Base-by-base conservation (phyloP, 1,140 invertebrate species). In the Zaprionus nigranus region DNA sequence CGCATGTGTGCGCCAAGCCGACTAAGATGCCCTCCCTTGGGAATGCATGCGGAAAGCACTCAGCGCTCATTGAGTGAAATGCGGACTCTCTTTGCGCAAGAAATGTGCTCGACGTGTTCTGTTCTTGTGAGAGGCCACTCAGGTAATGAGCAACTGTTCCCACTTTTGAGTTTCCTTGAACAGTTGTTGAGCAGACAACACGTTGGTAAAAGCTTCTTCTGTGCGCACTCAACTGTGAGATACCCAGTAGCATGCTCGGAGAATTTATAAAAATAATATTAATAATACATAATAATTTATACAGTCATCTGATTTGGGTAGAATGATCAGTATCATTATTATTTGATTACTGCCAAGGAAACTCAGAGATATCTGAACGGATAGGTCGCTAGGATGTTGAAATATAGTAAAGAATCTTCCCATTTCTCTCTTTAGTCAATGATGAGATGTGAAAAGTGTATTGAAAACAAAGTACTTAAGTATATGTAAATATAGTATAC, bases 31-130 rank as follows among this genome's bases (percentile, higher is more conserved):
- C 40, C 6, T n/a, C 6, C n/a, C 1, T 17, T n/a, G 2, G 40
- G 6, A 46, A 46, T 15, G 13, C 36, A 15, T 7, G 46, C 20
- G 1, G 22, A 51, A 51, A 51, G 46, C 46, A 51, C 46, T 51
- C 46, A 22, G 17, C 46, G 15, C 46, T 49, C 46, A 51, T 51
- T 51, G 46, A 51, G 46, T 51, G 46, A 13, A 51, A 51, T 24
- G 3, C 46, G 20, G 6, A 17, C 22, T 51, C 46, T 51, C 46
- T 51, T 24, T 24, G 46, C 46, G 46, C 20, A 24, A 22, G 43
- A 20, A 20, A 11, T n/a, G 1, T n/a, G 38, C 38, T 40, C 43
- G 20, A 11, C 13, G 15, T n/a, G 38, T 11, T 13, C 13, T 20
- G 40, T n/a, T 17, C 15, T 46, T 46, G 15, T 9, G 40, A 46